Evolutionary conservation across 2,113 vertebrate species (phyloP), one percentile per base, ranked within the genome.

Genomic region (Lipophrys pholis): DNA sequence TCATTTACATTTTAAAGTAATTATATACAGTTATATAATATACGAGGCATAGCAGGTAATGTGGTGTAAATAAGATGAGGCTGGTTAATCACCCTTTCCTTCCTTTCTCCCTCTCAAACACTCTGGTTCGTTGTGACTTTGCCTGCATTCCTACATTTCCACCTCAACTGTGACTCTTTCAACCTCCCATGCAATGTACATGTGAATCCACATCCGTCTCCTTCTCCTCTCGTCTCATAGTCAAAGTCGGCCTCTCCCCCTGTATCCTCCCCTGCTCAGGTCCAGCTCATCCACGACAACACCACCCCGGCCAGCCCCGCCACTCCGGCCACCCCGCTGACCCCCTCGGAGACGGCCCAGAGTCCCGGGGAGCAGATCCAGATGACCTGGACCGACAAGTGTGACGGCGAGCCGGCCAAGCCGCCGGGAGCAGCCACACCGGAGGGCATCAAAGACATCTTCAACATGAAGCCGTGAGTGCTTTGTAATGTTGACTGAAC

Each of bases 381-480:
- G 81, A 97, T 98, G 93, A 99, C 98, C 80, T 99, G 98, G 98
- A 98, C 96, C 16, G 97, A 99, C 78, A 99, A 99, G 87, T 94
- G 94, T 0, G 94, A 94, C 0, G 95, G 95, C 0, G 97, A 98
- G 84, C 95, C 96, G 75, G 95, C 94, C 80, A 97, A 99, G 89
- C 95, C 95, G 57, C 94, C 95, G n/a, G 95, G 95, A 49, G 95
- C 95, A 0, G 91, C 95, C 89, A 97, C 97, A 78, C 94, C 96
- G 0, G 96, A 97, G 76, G 95, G 94, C 92, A 96, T 99, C 93
- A 98, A 97, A 89, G 97, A 99, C 88, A 95, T 99, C 90, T 99
- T 99, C 95, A 99, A 93, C 94, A 99, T 99, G 97, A 99, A 99
- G 94, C 98, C 98, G 98, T 99, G 95, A 0, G 97, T 94, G 46